Evolutionary conservation across 2,888 invertebrate species (phyloP).

Genomic region (Caradrina clavipalpis): DNA sequence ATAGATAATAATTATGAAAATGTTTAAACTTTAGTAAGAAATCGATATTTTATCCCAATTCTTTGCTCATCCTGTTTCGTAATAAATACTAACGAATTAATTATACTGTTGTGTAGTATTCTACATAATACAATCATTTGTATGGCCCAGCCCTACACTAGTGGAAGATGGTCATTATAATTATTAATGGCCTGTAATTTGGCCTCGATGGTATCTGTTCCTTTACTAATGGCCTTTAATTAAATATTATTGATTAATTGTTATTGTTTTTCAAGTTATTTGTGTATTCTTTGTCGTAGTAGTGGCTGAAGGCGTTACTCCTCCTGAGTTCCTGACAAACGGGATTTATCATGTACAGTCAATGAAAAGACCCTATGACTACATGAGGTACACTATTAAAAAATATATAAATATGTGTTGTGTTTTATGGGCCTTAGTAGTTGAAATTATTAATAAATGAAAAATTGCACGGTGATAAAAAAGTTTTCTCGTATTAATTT

Average conservation of each 20-base stretch:
- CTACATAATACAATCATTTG: conserved; percentile 23
- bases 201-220: conserved; percentile 12
- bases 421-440: no score
- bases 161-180: conserved; percentile 21
- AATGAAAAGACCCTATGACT: no score
- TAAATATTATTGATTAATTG: conserved; percentile 54
- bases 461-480: no score
- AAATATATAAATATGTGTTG: no score
- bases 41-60: no score
- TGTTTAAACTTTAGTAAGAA: no score
- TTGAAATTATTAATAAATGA: no score
- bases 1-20: no score
- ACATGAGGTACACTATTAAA: no score
- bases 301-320: background rate
- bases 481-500: no score
- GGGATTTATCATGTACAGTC: no score
- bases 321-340: background rate
- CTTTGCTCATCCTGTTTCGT: background rate
- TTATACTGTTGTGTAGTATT: background rate
- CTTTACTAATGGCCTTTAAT: conserved; percentile 49
- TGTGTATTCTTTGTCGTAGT: conserved; percentile 11
- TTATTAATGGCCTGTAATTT: conserved; percentile 38
- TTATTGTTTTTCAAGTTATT: conserved; percentile 33
- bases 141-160: conserved; percentile 9
- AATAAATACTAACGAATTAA: background rate